Base-by-base conservation (phyloP, 2,113 vertebrate species). In the Gorilla gorilla region DNA sequence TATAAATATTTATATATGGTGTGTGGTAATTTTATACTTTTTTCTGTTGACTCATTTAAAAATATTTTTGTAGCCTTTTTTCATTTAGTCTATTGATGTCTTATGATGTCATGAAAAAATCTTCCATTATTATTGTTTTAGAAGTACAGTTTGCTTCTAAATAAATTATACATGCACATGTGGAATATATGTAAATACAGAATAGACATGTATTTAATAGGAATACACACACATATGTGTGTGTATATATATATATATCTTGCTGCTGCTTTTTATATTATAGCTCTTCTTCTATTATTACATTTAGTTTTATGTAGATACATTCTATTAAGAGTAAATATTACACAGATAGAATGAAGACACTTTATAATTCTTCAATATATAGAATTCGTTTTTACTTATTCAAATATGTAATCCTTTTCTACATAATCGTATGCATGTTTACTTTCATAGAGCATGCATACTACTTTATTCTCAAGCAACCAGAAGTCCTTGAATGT, bases 241-340 rank as follows among this genome's bases (percentile, higher is more conserved):
- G 5, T 64, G 61, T 64, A 2, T 13, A 30, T 70, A 4, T 73
- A 40, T 73, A 52, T 27, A 48, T 45, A 25, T 32, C 3, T 30
- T 64, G 61, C 25, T 61, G 59, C 32, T 52, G 17, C 35, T 18
- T 84, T 84, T 93, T 76, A 52, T 40, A 52, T 89, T 76, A 25
- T 38, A 66, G 64, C 27, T 90, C 5, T 61, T 73, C 52, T 13
- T 73, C 25, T 59, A 40, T 93, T 92, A 70, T 83, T 91, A 57
- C n/a, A 43, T 93, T 90, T 72, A 72, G 8, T 93, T 93, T 93
- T 32, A 80, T 87, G 87, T 64, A 93, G 93, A 80, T 89, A 38
- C 38, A 43, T 52, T 89, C 38, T 75, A 35, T 89, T 93, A 70
- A 75, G 22, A 70, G 17, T 83, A 86, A 85, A 57, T 93, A 84